Conservation (phyloP, 2,797 vertebrate species). For the Sebastes aleutianus region DNA sequence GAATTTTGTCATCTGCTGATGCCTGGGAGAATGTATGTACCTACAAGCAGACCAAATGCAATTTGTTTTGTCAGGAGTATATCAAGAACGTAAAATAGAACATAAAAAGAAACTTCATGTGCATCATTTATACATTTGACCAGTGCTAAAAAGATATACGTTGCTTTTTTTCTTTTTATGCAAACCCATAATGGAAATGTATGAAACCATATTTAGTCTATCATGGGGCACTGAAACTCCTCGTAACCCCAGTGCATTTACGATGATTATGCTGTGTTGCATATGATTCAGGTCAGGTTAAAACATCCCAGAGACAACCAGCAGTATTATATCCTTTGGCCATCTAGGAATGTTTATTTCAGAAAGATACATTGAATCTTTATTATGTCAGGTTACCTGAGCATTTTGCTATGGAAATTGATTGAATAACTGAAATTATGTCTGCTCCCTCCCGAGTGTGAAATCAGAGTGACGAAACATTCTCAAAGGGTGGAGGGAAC, state of each 20-base stretch:
- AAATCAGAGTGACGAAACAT: neutral
- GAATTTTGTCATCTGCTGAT: neutral
- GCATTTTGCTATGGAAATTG: neutral
- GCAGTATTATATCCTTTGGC: neutral
- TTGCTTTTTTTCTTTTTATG: neutral
- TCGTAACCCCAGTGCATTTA: neutral
- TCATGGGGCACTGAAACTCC: neutral
- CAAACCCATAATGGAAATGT: neutral
- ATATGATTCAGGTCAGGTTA: neutral
- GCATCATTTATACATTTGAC: neutral
- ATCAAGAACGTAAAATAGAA: neutral
- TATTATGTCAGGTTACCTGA: neutral
- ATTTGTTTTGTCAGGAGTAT: neutral
- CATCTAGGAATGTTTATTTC: neutral
- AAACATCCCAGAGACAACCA: no score
- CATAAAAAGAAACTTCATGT: neutral
- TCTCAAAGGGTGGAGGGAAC: neutral
- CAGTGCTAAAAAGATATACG: neutral
- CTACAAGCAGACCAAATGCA: neutral
- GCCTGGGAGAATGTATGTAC: neutral
- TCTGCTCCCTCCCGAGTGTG: neutral
- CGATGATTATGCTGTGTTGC: neutral
- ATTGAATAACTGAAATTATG: neutral
- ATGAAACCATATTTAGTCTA: neutral
- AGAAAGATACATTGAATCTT: neutral